These are phyloP conservation scores for Philaethria dido DNA, from an alignment of 2,888 invertebrate species.

Conservation along the genomic window DNA sequence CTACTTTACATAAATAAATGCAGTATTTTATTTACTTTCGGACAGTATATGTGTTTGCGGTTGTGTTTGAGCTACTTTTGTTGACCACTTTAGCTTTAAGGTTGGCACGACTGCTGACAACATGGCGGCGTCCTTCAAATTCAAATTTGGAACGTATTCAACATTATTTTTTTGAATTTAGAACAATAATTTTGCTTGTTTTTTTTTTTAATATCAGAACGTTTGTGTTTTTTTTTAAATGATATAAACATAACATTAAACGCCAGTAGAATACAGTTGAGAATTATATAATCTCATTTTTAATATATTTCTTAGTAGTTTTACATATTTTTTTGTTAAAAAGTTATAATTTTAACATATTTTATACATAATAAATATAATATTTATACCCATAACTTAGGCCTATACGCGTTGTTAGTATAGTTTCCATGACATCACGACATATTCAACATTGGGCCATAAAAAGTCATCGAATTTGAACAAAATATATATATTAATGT, in stretches of 20 bases:
- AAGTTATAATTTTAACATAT: constrained; percentile 41
- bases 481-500: constrained; percentile 47
- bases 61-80: constrained; percentile 38
- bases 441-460: constrained; percentile 39
- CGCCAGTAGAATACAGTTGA: constrained; percentile 21
- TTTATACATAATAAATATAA: constrained; percentile 40
- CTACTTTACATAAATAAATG: constrained; percentile 58
- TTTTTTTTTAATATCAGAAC: background rate
- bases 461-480: constrained; percentile 47
- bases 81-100: constrained; percentile 43
- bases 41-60: constrained; percentile 55
- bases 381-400: constrained; percentile 39
- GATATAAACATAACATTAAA: background rate
- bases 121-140: constrained; percentile 10
- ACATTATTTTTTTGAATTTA: too few species aligned
- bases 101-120: constrained; percentile 26
- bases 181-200: too few species aligned
- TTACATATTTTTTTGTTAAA: constrained; percentile 37
- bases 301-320: constrained; percentile 39
- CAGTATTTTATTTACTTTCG: constrained; percentile 59
- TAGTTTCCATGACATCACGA: constrained; percentile 43
- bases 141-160: background rate
- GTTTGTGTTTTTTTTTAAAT: background rate
- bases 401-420: constrained; percentile 43
- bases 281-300: constrained; percentile 32